Percentiles rank a stretch among this genome's conserved stretches.
phyloP scores from a whole-genome alignment of 1,140 invertebrate species.

The Hesperophylax magnus region DNA sequence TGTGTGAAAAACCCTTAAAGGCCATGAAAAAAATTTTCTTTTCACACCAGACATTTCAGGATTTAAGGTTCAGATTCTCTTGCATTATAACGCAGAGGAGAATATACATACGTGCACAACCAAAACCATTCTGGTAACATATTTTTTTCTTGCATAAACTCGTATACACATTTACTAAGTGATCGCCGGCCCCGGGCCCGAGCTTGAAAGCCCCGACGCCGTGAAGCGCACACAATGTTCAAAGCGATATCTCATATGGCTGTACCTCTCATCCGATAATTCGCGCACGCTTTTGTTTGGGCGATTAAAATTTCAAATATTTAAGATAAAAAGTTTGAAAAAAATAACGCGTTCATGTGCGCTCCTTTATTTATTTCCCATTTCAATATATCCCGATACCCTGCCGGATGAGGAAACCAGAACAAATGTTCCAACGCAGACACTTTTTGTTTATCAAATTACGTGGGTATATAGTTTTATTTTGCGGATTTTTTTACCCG shows the following conservation, averaged over 20 bases:
- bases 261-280: conserved; percentile 18
- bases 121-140: no score
- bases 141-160: no score
- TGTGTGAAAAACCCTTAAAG: no score
- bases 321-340: neutral
- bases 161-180: neutral
- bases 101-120: no score
- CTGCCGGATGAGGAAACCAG: conserved; percentile 4
- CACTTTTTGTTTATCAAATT: conserved; percentile 43
- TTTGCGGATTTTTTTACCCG: conserved; percentile 23
- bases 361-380: neutral
- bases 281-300: conserved; percentile 16
- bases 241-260: conserved; percentile 22
- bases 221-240: conserved; percentile 22
- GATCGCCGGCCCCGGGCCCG: neutral
- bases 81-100: no score
- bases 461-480: conserved; percentile 34
- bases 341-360: neutral
- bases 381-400: conserved; percentile 19
- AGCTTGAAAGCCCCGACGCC: neutral
- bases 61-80: no score
- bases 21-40: no score
- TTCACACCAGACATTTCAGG: no score
- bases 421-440: conserved; percentile 26
- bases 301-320: conserved; percentile 21